Percentiles rank a stretch among this genome's conserved stretches.
phyloP scores from a whole-genome alignment of 2,113 vertebrate species.

The Circaetus gallicus region DNA sequence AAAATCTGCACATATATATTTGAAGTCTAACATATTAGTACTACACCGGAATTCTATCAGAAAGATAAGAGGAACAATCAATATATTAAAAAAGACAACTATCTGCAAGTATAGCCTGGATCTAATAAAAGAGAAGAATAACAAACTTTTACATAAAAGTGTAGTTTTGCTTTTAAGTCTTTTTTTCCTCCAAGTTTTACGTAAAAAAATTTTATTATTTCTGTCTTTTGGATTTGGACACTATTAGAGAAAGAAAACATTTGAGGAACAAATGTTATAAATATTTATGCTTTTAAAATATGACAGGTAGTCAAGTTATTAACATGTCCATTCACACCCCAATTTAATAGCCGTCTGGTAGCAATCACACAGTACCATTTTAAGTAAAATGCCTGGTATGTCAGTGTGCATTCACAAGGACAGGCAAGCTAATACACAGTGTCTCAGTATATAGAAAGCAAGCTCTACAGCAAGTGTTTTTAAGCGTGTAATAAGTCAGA shows the following conservation, averaged over 20 bases:
- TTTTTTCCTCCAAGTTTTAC: not conserved
- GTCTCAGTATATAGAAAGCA: rapidly evolving
- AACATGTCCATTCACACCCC: not conserved
- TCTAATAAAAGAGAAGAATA: not conserved
- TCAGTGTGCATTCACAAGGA: not conserved
- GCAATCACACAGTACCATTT: not conserved
- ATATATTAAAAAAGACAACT: not conserved
- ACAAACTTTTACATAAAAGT: not conserved
- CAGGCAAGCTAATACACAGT: not conserved
- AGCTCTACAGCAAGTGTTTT: not conserved
- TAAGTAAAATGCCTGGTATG: not conserved
- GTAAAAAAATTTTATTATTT: not conserved
- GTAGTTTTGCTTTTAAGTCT: not conserved
- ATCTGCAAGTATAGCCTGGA: not conserved
- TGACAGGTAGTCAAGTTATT: not conserved
- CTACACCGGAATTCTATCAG: not conserved
- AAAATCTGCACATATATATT: not conserved
- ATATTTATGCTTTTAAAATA: not conserved
- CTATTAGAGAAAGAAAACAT: not conserved
- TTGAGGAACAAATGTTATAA: not conserved
- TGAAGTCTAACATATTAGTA: not conserved
- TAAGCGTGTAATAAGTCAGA: rapidly evolving
- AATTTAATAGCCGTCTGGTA: not conserved
- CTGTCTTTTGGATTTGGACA: not conserved
- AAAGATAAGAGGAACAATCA: not conserved